Conservation (phyloP, 2,113 vertebrate species). For the Myiagra hebetior region DNA sequence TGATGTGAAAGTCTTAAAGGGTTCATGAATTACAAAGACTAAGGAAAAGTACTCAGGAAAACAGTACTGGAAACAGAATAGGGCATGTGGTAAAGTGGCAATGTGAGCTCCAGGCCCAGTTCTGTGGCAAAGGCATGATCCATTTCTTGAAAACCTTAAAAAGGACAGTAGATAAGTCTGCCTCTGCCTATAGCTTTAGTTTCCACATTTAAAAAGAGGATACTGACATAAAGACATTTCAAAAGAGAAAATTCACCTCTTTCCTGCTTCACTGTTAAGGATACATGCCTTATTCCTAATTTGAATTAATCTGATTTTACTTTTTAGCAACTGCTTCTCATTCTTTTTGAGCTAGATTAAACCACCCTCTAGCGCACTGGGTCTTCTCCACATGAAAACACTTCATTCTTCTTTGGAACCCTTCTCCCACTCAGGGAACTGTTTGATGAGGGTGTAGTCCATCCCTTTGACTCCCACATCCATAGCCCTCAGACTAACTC, state of each 20-base stretch:
- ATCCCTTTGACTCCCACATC: background rate
- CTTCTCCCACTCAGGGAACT: background rate
- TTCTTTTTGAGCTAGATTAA: background rate
- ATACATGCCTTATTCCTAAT: background rate
- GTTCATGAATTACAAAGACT: background rate
- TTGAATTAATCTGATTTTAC: background rate
- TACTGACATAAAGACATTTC: background rate
- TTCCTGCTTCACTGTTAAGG: background rate
- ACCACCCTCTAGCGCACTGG: background rate
- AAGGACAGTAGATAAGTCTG: background rate
- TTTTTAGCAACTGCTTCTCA: background rate
- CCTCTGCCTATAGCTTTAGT: background rate
- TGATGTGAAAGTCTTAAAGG: too few species aligned
- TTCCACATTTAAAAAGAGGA: background rate
- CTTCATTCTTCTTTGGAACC: background rate
- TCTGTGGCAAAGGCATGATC: background rate
- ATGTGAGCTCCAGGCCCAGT: rapidly evolving
- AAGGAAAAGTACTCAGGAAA: background rate
- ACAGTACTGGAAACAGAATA: rapidly evolving
- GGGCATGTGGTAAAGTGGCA: background rate
- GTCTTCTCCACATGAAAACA: background rate
- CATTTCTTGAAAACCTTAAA: background rate
- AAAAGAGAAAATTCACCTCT: background rate
- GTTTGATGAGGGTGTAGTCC: background rate
- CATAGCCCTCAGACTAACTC: background rate